Evolutionary conservation across 1,140 invertebrate species (phyloP).

Genomic region (Adelges cooleyi): DNA sequence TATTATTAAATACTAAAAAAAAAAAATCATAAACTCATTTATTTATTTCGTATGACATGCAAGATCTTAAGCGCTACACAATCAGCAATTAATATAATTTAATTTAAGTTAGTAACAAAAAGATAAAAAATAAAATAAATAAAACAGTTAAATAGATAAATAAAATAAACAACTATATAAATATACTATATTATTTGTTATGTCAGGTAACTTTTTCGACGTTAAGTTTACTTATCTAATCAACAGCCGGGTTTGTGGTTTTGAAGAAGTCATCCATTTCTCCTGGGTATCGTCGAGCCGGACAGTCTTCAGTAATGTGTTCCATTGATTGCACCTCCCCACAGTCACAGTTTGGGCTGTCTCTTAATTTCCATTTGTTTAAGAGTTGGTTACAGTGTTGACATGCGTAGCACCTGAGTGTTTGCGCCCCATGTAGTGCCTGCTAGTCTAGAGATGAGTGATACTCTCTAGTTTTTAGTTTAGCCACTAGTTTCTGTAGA

Average conservation of each 20-base stretch:
- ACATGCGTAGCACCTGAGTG: no score
- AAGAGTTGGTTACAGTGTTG: not conserved
- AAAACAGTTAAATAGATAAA: not conserved
- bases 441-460: not conserved
- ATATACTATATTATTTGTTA: not conserved
- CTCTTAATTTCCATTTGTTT: not conserved
- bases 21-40: no score
- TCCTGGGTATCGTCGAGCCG: not conserved
- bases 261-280: not conserved
- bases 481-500: not conserved
- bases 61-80: not conserved
- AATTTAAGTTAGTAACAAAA: not conserved
- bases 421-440: no score
- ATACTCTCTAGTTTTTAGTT: not conserved
- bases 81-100: not conserved
- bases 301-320: not conserved
- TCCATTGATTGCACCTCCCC: not conserved
- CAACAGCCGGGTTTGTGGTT: not conserved
- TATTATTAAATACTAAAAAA: no score
- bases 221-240: not conserved
- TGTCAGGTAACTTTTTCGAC: not conserved
- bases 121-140: no score
- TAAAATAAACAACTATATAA: not conserved
- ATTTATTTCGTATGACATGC: not conserved
- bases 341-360: not conserved